Conservation (phyloP, 2,888 invertebrate species). For the Automeris io region DNA sequence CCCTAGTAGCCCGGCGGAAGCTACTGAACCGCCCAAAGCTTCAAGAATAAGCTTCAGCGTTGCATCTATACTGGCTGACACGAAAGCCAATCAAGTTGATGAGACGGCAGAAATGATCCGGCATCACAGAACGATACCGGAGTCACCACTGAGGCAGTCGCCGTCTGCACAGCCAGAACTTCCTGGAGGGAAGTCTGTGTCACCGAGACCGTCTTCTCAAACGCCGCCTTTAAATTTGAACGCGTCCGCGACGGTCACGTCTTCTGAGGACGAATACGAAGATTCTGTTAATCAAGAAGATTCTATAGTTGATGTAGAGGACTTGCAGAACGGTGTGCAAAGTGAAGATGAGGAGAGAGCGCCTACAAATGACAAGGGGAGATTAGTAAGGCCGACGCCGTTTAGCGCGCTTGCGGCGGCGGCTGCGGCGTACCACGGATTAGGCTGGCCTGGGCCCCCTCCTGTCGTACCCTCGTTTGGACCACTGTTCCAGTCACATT, state of each 20-base stretch:
- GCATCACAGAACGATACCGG: conserved; percentile 70
- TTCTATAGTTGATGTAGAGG: conserved; percentile 88
- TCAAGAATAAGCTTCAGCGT: conserved; percentile 90
- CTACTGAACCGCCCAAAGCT: conserved; percentile 78
- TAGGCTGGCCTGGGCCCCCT: conserved; percentile 75
- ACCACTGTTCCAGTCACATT: conserved; percentile 82
- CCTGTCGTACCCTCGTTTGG: conserved; percentile 79
- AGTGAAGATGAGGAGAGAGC: conserved; percentile 68
- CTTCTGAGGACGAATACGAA: conserved; percentile 80
- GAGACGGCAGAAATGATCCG: conserved; percentile 67
- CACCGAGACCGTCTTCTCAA: conserved; percentile 58
- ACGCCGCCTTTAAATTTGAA: conserved; percentile 69
- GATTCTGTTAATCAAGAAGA: conserved; percentile 83
- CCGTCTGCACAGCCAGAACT: conserved; percentile 65
- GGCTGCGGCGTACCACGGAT: conserved; percentile 81
- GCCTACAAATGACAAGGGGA: conserved; percentile 48
- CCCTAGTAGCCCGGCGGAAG: conserved; percentile 80
- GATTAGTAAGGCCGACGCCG: conserved; percentile 83
- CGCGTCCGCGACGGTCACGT: conserved; percentile 65
- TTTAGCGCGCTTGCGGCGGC: conserved; percentile 83
- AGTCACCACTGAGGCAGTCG: conserved; percentile 65
- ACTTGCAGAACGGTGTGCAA: conserved; percentile 78
- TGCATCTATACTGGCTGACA: conserved; percentile 90
- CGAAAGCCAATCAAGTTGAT: conserved; percentile 78
- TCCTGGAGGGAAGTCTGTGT: conserved; percentile 57